Conservation (phyloP, 2,888 invertebrate species). For the Muscina levida region DNA sequence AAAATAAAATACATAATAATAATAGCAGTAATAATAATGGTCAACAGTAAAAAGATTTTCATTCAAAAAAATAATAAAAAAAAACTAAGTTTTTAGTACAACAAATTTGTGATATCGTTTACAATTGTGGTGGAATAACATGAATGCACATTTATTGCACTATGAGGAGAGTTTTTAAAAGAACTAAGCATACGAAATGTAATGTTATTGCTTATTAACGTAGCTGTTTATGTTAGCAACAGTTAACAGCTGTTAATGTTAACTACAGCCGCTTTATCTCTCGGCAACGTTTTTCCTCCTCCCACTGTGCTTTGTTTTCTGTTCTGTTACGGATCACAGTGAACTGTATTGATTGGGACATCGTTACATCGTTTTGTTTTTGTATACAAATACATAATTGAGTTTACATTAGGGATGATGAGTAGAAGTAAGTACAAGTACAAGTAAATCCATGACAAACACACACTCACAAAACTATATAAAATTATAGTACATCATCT, state of each 20-base stretch:
- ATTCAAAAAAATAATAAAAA: conserved; percentile 23
- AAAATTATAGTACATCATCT: conserved; percentile 35
- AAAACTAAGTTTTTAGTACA: conserved; percentile 15
- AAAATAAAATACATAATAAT: conserved; percentile 48
- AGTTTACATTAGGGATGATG: not conserved
- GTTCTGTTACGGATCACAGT: conserved; percentile 22
- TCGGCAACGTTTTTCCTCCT: not conserved
- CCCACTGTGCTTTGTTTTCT: not conserved
- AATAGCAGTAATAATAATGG: conserved; percentile 39
- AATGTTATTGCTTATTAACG: not conserved
- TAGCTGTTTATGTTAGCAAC: too few relatives aligned
- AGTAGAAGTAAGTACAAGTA: conserved; percentile 24
- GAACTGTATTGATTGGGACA: conserved; percentile 23
- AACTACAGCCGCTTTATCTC: not conserved
- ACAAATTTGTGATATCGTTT: conserved; percentile 26
- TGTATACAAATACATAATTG: not conserved
- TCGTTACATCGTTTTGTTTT: not conserved
- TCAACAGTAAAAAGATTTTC: conserved; percentile 51
- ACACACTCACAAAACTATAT: conserved; percentile 16
- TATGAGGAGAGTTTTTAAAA: conserved; percentile 50
- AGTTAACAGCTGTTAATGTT: not conserved
- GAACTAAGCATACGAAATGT: not conserved
- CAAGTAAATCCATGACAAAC: not conserved
- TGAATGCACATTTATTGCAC: too few relatives aligned
- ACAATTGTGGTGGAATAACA: too few relatives aligned